phyloP scores from a whole-genome alignment of 2,888 invertebrate species.

The Mythimna vitellina region DNA sequence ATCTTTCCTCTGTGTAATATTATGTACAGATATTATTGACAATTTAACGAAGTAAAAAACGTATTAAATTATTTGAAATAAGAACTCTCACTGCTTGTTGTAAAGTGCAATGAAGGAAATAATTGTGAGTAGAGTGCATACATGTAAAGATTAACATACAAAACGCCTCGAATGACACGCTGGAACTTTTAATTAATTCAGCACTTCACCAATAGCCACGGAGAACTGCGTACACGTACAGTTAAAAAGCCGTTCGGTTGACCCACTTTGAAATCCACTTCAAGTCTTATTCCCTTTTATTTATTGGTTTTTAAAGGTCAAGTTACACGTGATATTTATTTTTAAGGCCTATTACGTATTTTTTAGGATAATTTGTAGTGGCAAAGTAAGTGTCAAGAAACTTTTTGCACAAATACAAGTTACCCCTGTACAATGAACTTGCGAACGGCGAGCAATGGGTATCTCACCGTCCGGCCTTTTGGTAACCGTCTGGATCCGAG shows the following conservation, averaged over 20 bases:
- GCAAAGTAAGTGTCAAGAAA: not conserved
- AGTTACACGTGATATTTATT: slow-evolving; percentile 7
- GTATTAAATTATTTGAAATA: not conserved
- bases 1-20: too few species aligned
- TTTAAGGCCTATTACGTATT: slow-evolving; percentile 6
- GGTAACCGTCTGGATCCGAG: too few species aligned
- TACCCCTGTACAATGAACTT: not conserved
- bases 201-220: slow-evolving; percentile 21
- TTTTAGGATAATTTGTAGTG: not conserved
- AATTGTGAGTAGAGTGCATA: not conserved
- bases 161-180: slow-evolving; percentile 6
- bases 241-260: slow-evolving; percentile 10
- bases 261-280: slow-evolving; percentile 33
- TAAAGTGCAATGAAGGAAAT: not conserved
- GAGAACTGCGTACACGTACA: slow-evolving; percentile 8
- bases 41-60: not conserved
- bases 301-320: slow-evolving; percentile 32
- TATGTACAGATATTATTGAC: not conserved
- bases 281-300: slow-evolving; percentile 22
- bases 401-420: not conserved
- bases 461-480: too few species aligned
- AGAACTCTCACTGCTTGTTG: not conserved
- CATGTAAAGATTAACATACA: slow-evolving; percentile 35
- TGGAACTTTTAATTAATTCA: slow-evolving; percentile 57
- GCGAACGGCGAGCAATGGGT: too few species aligned